Percentiles rank a stretch among this genome's conserved stretches.
These are phyloP conservation scores for Sarcophaga variegata DNA, from an alignment of 2,888 invertebrate genomes.

Conservation along the genomic window DNA sequence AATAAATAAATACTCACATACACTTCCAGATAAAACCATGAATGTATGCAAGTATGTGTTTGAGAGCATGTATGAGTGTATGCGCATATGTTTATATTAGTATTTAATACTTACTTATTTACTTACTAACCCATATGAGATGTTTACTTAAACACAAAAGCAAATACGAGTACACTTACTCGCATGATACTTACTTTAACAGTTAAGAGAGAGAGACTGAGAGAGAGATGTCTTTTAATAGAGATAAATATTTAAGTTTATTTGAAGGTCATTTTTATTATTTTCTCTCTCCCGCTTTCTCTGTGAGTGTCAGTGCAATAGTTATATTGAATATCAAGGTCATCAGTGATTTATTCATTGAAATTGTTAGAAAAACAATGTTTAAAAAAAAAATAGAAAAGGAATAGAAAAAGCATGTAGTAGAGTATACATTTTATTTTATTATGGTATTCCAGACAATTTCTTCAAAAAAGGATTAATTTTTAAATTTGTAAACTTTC, in stretches of 20 bases:
- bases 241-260: constrained; percentile 63
- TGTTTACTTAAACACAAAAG: neutral
- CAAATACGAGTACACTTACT: neutral
- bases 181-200: neutral
- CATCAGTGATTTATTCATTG: constrained; percentile 19
- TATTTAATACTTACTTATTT: constrained; percentile 19
- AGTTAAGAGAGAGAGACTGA: neutral
- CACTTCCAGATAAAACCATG: neutral
- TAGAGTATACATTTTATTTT: too few relatives aligned
- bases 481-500: too few relatives aligned
- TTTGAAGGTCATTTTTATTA: constrained; percentile 64
- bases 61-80: neutral
- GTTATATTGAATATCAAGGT: constrained; percentile 49
- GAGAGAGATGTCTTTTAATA: constrained; percentile 37
- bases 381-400: neutral
- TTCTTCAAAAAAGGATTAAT: too few relatives aligned
- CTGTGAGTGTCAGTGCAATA: neutral
- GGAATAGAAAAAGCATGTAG: neutral
- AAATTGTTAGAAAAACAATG: neutral
- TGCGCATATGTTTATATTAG: neutral
- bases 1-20: neutral
- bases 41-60: neutral
- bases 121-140: constrained; percentile 6
- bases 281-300: constrained; percentile 5
- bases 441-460: too few relatives aligned